These are phyloP conservation scores for Anisognathus igniventris DNA, from an alignment of 2,797 vertebrate genomes.

Conservation along the genomic window DNA sequence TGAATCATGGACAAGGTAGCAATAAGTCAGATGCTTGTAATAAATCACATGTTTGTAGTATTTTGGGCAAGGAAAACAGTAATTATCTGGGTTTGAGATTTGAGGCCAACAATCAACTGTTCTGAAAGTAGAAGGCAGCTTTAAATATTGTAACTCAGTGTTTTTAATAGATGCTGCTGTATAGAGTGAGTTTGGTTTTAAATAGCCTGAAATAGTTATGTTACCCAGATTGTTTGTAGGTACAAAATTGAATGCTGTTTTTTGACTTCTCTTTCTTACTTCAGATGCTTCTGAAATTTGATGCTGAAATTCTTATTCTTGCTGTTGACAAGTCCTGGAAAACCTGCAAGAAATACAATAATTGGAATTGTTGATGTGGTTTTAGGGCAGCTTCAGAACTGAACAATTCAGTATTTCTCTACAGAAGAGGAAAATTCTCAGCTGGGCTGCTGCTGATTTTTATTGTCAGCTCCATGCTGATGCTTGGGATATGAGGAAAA, in stretches of 20 bases:
- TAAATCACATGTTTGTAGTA: neutral
- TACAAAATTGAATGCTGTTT: neutral
- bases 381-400: neutral
- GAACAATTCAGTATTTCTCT: neutral
- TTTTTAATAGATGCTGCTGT: neutral
- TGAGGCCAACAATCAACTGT: neutral
- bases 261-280: neutral
- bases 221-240: neutral
- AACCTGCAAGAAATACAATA: neutral
- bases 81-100: neutral
- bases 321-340: neutral
- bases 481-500: neutral
- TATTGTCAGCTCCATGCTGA: neutral
- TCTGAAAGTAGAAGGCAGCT: neutral
- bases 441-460: neutral
- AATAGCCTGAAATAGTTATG: neutral
- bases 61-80: neutral
- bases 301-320: neutral
- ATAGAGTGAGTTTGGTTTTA: neutral
- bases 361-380: neutral
- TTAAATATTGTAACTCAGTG: rapidly evolving
- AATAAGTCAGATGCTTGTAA: neutral
- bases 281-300: neutral
- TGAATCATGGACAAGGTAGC: neutral
- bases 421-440: neutral